Base-by-base conservation (phyloP, 2,888 invertebrate species). In the Epinotia bilunana region DNA sequence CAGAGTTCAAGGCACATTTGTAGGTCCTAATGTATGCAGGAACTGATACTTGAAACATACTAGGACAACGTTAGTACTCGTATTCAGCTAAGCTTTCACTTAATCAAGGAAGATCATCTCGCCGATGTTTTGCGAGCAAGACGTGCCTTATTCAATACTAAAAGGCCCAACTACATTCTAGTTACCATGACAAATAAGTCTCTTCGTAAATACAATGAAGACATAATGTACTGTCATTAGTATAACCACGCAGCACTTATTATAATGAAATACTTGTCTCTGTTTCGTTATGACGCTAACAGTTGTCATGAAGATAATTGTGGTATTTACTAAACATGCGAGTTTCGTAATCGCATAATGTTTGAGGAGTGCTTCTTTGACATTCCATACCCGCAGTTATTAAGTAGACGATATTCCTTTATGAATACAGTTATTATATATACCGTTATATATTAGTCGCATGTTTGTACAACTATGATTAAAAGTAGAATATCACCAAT, bases 11-110 rank as follows among this genome's bases (percentile, higher is more conserved):
- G 18, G 9, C 18, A 55, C 9, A 55, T 23, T 20, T 60, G 16
- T 53, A 53, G 23, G 23, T 28, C 1, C 12, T 53, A 53, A 65
- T 49, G 18, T 70, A 61, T 49, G 53, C 49, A 60, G 39, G 49
- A 60, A 58, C 18, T 18, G 12, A 13, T 70, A 61, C 70, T 53
- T 63, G 20, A n/a, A 43, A 57, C 11, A 33, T 65, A 69, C 70
- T 33, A 39, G 67, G 49, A 60, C 57, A 39, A 55, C 3, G 60
- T 60, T 74, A 61, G 57, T 62, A 64, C 81, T 83, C 80, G 57
- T 62, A 64, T 82, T 83, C 80, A 77, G 76, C 79, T 73, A 76
- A 80, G 81, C 86, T 87, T 87, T 87, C 85, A 80, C 86, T 80
- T 77, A 76, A 80, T 81, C 79, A 63, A 77, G 77, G 80, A 78